Evolutionary conservation across 2,888 invertebrate genomes (phyloP).

Genomic region (Zele albiditarsus): DNA sequence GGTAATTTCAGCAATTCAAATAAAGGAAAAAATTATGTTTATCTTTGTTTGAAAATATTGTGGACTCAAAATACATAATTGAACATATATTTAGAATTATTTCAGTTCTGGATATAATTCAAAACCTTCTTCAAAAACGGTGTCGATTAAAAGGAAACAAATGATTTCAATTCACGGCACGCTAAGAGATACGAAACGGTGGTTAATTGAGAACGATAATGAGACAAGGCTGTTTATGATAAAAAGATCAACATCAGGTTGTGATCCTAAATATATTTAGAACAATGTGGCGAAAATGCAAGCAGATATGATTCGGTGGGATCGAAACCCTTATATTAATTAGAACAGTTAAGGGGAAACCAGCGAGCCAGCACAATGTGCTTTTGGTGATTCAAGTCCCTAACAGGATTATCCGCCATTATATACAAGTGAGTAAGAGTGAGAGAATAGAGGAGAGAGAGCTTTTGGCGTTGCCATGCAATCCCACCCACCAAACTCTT

Average conservation of each 20-base stretch:
- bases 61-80: too few species aligned
- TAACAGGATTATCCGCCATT: constrained; percentile 65
- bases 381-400: constrained; percentile 68
- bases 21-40: too few species aligned
- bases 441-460: constrained; percentile 17
- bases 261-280: background rate
- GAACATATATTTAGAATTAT: too few species aligned
- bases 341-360: constrained; percentile 68
- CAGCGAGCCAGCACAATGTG: constrained; percentile 58
- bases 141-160: too few species aligned
- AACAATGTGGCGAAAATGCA: background rate
- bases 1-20: too few species aligned
- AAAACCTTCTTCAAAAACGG: too few species aligned
- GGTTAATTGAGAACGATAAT: too few species aligned
- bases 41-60: too few species aligned
- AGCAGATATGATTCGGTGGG: constrained; percentile 37
- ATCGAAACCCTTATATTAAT: constrained; percentile 68
- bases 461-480: constrained; percentile 49
- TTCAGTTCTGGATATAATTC: too few species aligned
- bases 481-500: constrained; percentile 39
- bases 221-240: background rate
- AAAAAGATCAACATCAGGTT: constrained; percentile 2
- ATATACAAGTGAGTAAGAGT: background rate
- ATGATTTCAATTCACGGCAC: too few species aligned
- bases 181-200: too few species aligned